Percentiles rank a stretch among this genome's conserved stretches.
Evolutionary conservation across 2,888 invertebrate genomes (phyloP).

Genomic region (Carterocephalus palaemon): DNA sequence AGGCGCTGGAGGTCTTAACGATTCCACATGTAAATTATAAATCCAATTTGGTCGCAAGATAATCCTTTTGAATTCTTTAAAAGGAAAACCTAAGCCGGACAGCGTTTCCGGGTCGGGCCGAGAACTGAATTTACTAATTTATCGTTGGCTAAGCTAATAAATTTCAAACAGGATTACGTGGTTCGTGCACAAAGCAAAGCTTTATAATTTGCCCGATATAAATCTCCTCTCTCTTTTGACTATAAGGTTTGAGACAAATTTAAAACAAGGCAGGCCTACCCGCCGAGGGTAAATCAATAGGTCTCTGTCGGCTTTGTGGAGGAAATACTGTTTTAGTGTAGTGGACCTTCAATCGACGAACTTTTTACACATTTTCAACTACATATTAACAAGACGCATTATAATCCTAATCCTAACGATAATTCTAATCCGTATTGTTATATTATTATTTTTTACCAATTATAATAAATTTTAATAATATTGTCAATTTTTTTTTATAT

Average conservation of each 20-base stretch:
- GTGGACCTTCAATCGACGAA: background rate
- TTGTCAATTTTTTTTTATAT: no score
- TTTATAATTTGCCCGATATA: slow-evolving; percentile 73
- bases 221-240: slow-evolving; percentile 58
- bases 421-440: no score
- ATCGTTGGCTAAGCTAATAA: slow-evolving; percentile 73
- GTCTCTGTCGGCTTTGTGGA: background rate
- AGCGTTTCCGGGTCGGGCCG: slow-evolving; percentile 68
- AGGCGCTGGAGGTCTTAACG: no score
- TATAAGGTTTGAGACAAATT: slow-evolving; percentile 45
- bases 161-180: slow-evolving; percentile 74
- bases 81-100: slow-evolving; percentile 61
- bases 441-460: no score
- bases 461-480: no score
- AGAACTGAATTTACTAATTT: slow-evolving; percentile 72
- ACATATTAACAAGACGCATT: no score
- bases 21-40: slow-evolving; percentile 11
- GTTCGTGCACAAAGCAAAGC: slow-evolving; percentile 67
- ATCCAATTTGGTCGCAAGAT: slow-evolving; percentile 26
- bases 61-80: slow-evolving; percentile 41
- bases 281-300: slow-evolving; percentile 8
- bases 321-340: background rate
- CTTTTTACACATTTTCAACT: no score
- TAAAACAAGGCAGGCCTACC: slow-evolving; percentile 26
- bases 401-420: no score